Conservation (phyloP, 2,888 invertebrate genomes). For the Orthonevra nobilis region DNA sequence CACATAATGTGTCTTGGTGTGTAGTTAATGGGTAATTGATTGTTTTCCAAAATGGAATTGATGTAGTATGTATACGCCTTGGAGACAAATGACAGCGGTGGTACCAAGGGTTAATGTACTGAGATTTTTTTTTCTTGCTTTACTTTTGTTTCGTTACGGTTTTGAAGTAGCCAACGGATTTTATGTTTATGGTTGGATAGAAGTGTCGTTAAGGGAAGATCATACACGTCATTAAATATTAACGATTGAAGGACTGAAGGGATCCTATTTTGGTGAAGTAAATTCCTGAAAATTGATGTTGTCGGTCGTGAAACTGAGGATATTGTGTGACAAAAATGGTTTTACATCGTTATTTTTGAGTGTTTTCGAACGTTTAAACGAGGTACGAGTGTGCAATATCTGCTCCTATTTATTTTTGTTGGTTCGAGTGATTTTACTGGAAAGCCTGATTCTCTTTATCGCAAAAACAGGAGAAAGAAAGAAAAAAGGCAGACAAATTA, state of each 20-base stretch:
- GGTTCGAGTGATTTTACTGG: too few species aligned
- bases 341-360: background rate
- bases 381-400: too few species aligned
- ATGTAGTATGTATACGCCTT: conserved; percentile 28
- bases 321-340: background rate
- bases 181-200: conserved; percentile 58
- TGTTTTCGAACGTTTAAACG: background rate
- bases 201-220: conserved; percentile 52
- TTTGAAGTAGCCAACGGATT: conserved; percentile 24
- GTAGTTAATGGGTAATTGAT: conserved; percentile 58
- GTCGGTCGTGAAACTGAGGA: background rate
- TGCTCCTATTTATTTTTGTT: too few species aligned
- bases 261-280: conserved; percentile 23
- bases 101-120: conserved; percentile 50
- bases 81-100: conserved; percentile 47
- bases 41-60: conserved; percentile 42
- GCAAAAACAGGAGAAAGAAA: too few species aligned
- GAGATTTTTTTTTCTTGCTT: conserved; percentile 38
- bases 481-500: too few species aligned
- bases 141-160: background rate
- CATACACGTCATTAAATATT: conserved; percentile 60
- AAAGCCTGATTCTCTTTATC: too few species aligned
- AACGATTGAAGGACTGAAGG: conserved; percentile 25
- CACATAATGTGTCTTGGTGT: conserved; percentile 45
- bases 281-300: conserved; percentile 18